phyloP scores from a whole-genome alignment of 2,797 vertebrate genomes.

The Halcyon leucocephala region DNA sequence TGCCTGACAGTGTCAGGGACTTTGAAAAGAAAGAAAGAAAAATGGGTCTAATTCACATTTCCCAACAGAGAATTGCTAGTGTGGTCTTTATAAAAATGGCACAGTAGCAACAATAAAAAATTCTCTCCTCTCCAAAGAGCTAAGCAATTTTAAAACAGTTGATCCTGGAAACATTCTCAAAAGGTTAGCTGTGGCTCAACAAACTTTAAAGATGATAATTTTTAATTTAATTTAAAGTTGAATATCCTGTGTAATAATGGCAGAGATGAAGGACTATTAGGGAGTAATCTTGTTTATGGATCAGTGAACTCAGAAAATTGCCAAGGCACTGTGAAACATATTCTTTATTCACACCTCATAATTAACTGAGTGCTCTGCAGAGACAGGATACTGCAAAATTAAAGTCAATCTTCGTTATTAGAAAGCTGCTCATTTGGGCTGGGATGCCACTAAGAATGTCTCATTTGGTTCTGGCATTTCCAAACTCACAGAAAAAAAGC shows the following conservation, averaged over 20 bases:
- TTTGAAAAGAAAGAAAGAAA: background rate
- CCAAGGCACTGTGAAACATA: conserved; percentile 59
- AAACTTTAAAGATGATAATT: conserved; percentile 42
- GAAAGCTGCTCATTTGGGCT: conserved; percentile 44
- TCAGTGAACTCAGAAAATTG: conserved; percentile 66
- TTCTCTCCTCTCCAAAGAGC: background rate
- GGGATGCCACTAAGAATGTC: background rate
- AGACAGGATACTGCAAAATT: conserved; percentile 48
- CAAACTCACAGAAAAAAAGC: background rate
- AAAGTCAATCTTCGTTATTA: conserved; percentile 15
- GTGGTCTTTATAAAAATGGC: background rate
- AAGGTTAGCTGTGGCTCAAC: conserved; percentile 33
- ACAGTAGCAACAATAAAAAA: background rate
- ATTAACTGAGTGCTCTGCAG: conserved; percentile 60
- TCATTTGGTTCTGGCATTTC: background rate
- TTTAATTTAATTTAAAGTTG: conserved; percentile 68
- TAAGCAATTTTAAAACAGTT: conserved; percentile 19
- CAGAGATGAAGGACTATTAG: conserved; percentile 59
- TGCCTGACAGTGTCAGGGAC: background rate
- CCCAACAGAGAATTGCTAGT: background rate
- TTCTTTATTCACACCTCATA: conserved; percentile 69
- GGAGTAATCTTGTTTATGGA: conserved; percentile 71
- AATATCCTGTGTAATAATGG: conserved; percentile 54
- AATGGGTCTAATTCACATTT: background rate
- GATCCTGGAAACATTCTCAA: conserved; percentile 30